Percentiles rank a stretch among this genome's conserved stretches.
phyloP scores from a whole-genome alignment of 2,888 invertebrate genomes.

The Holacanthella duospinosa region DNA sequence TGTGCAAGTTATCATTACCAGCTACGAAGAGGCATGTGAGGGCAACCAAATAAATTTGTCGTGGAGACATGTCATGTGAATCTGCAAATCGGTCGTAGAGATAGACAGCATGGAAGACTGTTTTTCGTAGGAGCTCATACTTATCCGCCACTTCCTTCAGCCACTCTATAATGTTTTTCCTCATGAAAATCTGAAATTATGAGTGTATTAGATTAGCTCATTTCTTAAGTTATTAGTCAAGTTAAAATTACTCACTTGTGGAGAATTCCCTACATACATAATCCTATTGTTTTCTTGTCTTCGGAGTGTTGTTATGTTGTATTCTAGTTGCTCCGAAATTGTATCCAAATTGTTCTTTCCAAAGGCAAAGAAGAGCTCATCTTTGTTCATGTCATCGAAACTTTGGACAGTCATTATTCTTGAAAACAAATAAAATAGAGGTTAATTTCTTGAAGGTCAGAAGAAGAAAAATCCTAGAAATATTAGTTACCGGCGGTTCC shows the following conservation, averaged over 20 bases:
- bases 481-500: too few species aligned
- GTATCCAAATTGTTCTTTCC: too few species aligned
- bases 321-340: not conserved
- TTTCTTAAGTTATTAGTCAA: not conserved
- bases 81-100: not conserved
- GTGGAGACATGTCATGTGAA: not conserved
- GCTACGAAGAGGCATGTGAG: not conserved
- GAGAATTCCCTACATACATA: not conserved
- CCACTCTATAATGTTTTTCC: not conserved
- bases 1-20: not conserved
- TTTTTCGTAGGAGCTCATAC: not conserved
- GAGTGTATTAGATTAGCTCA: not conserved
- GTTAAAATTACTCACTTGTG: not conserved
- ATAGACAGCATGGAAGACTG: not conserved
- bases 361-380: too few species aligned
- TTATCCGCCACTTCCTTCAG: not conserved
- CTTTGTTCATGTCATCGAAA: too few species aligned
- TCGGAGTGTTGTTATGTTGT: not conserved
- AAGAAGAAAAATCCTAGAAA: too few species aligned
- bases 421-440: too few species aligned
- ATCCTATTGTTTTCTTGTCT: not conserved
- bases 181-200: not conserved
- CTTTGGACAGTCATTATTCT: too few species aligned
- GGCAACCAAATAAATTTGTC: not conserved
- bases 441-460: too few species aligned